Conservation (phyloP, 2,888 invertebrate genomes). For the Diplolepis rosae region DNA sequence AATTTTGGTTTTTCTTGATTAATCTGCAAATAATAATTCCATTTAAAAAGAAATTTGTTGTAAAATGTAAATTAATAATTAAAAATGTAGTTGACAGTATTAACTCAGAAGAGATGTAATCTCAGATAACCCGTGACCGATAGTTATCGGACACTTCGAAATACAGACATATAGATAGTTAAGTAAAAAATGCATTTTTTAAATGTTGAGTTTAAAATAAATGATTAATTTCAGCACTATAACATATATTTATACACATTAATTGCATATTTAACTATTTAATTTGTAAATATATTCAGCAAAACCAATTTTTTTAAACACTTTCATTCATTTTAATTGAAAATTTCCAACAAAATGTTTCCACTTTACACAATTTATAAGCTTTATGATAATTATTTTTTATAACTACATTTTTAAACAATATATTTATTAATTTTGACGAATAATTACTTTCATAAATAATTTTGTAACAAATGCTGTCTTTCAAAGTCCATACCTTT, state of each 20-base stretch:
- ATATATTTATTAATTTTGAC: too few species aligned
- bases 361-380: neutral
- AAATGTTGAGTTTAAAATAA: neutral
- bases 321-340: neutral
- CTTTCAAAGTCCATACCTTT: too few species aligned
- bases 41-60: too few species aligned
- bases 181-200: neutral
- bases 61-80: too few species aligned
- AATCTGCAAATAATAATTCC: neutral
- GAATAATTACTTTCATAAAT: too few species aligned
- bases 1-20: neutral
- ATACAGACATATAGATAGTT: too few species aligned
- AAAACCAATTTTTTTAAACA: neutral
- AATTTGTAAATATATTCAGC: neutral
- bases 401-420: too few species aligned
- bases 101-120: too few species aligned
- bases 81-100: too few species aligned
- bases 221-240: neutral
- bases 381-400: neutral
- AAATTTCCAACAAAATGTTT: neutral
- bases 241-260: neutral
- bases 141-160: too few species aligned
- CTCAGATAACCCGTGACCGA: too few species aligned
- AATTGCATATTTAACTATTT: neutral
- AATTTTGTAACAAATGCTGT: too few species aligned